Conservation (phyloP, 2,113 vertebrate species). For the Phrynosoma platyrhinos region DNA sequence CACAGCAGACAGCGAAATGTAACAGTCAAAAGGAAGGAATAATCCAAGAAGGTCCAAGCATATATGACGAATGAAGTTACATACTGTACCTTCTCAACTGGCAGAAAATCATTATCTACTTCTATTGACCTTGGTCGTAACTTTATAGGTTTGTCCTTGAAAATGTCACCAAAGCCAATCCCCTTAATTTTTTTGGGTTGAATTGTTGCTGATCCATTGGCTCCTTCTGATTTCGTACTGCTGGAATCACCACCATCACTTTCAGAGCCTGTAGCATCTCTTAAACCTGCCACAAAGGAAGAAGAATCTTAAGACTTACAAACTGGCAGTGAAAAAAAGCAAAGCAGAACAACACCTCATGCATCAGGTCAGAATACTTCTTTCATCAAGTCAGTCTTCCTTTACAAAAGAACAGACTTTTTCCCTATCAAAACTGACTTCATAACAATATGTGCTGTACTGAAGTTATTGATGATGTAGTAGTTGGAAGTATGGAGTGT, state of each 20-base stretch:
- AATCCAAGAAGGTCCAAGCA: conserved; percentile 29
- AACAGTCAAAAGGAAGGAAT: conserved; percentile 7
- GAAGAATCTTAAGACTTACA: conserved; percentile 44
- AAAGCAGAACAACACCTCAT: neutral
- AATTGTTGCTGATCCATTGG: conserved; percentile 87
- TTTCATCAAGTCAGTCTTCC: conserved; percentile 1
- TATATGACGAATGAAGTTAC: conserved; percentile 50
- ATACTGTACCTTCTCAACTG: conserved; percentile 85
- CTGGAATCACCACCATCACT: conserved; percentile 91
- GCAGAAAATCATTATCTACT: conserved; percentile 84
- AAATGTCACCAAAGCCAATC: conserved; percentile 98
- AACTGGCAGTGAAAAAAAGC: neutral
- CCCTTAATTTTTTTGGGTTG: conserved; percentile 96
- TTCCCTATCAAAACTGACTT: neutral
- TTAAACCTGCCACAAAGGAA: conserved; percentile 81
- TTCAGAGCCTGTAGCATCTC: conserved; percentile 94
- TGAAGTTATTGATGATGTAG: neutral
- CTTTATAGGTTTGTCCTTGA: conserved; percentile 97
- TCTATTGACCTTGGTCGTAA: conserved; percentile 95
- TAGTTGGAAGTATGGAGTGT: neutral
- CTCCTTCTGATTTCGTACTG: conserved; percentile 90
- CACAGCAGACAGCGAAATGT: neutral
- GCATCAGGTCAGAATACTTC: neutral
- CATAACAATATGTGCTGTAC: neutral
- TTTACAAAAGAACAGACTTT: neutral